Base-by-base conservation (phyloP, 2,797 vertebrate species). In the Austrolebias charrua region DNA sequence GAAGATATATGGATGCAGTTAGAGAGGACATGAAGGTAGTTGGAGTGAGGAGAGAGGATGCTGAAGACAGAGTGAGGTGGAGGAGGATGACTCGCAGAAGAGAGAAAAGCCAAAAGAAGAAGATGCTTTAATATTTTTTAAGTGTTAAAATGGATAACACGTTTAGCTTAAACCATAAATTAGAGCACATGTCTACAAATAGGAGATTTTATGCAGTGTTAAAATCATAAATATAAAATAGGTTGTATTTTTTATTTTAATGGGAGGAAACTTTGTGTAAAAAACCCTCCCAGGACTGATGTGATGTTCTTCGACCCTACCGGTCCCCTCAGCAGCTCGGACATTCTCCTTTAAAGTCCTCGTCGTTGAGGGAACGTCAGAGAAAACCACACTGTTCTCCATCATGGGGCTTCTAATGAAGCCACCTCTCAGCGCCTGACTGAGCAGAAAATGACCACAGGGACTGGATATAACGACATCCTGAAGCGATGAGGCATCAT, bases 401-500 rank as follows among this genome's bases (percentile, higher is more conserved):
- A 87, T 87, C 83, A 84, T 1, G 4, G 48, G 68, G 80, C 58
- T 70, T 42, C 63, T 87, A 90, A 87, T 80, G 88, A 86, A 80
- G 70, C 68, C 42, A 20, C 43, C 38, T 51, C 55, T 68, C 63
- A 63, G 46, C 76, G 71, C 56, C 82, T 74, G 68, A 61, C 82
- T 72, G 75, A 62, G 75, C 54, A 78, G 71, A 60, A 73, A 73
- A 80, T 69, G 65, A 62, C 79, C 84, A 58, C 68, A 53, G 58
- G 66, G 78, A 75, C 52, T 52, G 58, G 45, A 4, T 42, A 51
- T 68, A 63, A 76, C 63, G 60, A 75, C 68, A 60, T 51, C 60
- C 51, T 51, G 55, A 35, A 60, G 56, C 68, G 66, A 86, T 81
- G 63, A 74, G 35, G 24, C 59, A 45, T 49, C 35, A 52, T 58